These are phyloP conservation scores for Labeo catla DNA, from an alignment of 2,113 vertebrate species.

Conservation along the genomic window DNA sequence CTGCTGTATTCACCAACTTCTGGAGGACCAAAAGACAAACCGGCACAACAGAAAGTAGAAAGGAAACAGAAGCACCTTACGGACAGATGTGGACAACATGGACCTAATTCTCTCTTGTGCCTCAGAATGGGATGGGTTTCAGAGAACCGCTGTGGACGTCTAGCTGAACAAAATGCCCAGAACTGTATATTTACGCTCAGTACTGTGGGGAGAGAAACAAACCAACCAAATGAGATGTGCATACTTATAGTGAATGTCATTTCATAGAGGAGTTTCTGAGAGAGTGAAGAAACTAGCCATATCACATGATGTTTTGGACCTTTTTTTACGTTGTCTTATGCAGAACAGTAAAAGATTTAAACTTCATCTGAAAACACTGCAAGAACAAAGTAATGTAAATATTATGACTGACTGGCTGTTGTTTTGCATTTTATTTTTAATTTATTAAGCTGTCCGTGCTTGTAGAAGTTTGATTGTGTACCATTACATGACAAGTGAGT, in stretches of 20 bases:
- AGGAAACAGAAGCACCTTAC: slow-evolving; percentile 34
- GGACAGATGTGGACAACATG: not conserved
- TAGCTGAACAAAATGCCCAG: not conserved
- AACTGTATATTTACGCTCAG: slow-evolving; percentile 1
- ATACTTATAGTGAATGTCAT: not conserved
- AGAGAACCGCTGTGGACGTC: not conserved
- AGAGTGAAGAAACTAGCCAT: slow-evolving; percentile 43
- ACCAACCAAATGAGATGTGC: not conserved
- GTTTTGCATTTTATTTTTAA: slow-evolving; percentile 5
- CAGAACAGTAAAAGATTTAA: not conserved
- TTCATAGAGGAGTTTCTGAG: slow-evolving; percentile 1
- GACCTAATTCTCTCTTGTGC: slow-evolving; percentile 8
- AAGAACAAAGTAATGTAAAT: slow-evolving; percentile 22
- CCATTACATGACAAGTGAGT: not conserved
- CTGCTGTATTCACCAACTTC: slow-evolving; percentile 16
- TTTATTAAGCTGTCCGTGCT: slow-evolving; percentile 22
- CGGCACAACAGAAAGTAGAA: not conserved
- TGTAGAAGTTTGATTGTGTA: not conserved
- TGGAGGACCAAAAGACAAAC: slow-evolving; percentile 44
- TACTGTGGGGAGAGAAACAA: not conserved
- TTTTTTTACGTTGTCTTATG: slow-evolving; percentile 25
- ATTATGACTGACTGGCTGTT: slow-evolving; percentile 9
- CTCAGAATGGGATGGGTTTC: slow-evolving; percentile 31
- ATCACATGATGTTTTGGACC: slow-evolving; percentile 34
- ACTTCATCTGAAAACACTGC: not conserved